Percentiles rank a stretch among this genome's conserved stretches.
These are phyloP conservation scores for Zaprionus gabonicus DNA, from an alignment of 1,140 invertebrate genomes.

Conservation along the genomic window DNA sequence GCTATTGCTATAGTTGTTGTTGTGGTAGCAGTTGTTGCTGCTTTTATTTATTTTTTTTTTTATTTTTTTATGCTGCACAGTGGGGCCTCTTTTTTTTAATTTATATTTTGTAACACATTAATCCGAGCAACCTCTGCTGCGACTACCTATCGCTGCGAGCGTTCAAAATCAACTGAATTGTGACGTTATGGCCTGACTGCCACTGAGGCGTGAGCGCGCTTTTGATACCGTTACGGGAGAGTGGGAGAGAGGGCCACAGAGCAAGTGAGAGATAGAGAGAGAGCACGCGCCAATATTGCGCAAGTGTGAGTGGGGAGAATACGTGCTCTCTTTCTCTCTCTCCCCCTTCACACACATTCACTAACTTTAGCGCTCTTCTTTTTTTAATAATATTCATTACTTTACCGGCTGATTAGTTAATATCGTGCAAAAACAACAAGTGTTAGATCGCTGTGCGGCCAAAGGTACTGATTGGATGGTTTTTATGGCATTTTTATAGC, in stretches of 20 bases:
- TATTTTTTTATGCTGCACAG: conserved; percentile 21
- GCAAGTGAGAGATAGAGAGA: conserved; percentile 25
- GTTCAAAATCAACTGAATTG: conserved; percentile 59
- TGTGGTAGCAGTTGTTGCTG: conserved; percentile 7
- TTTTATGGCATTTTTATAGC: not conserved
- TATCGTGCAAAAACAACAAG: conserved; percentile 20
- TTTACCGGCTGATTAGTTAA: conserved; percentile 50
- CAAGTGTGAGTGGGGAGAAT: conserved; percentile 37
- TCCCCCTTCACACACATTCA: not conserved
- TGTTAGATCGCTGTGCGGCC: not conserved
- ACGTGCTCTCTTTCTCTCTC: not conserved
- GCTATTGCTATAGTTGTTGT: conserved; percentile 3
- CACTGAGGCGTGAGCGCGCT: conserved; percentile 44
- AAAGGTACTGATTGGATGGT: conserved; percentile 1
- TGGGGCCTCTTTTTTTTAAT: conserved; percentile 11
- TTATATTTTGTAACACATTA: conserved; percentile 27
- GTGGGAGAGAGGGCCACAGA: conserved; percentile 20
- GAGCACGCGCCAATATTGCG: conserved; percentile 47
- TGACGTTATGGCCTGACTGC: conserved; percentile 30
- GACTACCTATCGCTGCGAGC: conserved; percentile 54
- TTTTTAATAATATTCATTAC: conserved; percentile 11
- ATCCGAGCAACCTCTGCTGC: conserved; percentile 31
- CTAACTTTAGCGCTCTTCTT: conserved; percentile 5
- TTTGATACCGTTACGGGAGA: conserved; percentile 62
- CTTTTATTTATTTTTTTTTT: not conserved